Conservation (phyloP, 2,797 vertebrate genomes). For the Typhlichthys subterraneus region DNA sequence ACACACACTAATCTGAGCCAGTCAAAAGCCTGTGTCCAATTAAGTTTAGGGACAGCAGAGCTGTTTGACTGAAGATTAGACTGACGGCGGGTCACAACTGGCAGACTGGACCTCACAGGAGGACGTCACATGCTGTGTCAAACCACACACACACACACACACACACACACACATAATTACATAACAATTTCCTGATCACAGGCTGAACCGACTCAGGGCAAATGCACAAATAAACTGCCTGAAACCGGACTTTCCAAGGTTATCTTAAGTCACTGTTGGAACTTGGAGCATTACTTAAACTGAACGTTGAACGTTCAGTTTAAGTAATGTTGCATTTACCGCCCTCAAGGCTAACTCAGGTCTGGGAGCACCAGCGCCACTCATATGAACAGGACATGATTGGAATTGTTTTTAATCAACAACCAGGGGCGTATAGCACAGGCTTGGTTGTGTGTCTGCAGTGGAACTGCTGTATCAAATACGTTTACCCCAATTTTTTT, state of each 20-base stretch:
- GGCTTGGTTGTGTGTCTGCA: too few relatives aligned
- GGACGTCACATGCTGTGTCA: constrained; percentile 61
- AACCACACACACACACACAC: constrained; percentile 14
- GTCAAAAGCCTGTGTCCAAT: constrained; percentile 37
- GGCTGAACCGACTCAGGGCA: constrained; percentile 18
- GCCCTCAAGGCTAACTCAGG: not conserved
- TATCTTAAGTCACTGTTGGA: not conserved
- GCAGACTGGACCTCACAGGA: constrained; percentile 58
- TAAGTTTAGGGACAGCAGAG: constrained; percentile 50
- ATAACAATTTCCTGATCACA: not conserved
- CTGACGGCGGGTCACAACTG: constrained; percentile 35
- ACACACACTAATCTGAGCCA: constrained; percentile 48
- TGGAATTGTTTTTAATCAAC: too few relatives aligned
- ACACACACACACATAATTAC: too few relatives aligned
- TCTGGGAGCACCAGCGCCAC: too few relatives aligned
- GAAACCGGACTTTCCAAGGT: constrained; percentile 24
- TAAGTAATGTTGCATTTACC: not conserved
- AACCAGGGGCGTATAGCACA: too few relatives aligned
- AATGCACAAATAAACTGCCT: constrained; percentile 11
- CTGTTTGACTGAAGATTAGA: constrained; percentile 72
- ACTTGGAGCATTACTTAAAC: not conserved
- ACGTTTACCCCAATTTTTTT: too few relatives aligned
- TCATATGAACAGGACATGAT: too few relatives aligned
- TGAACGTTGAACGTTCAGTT: not conserved
- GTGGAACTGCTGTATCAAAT: too few relatives aligned